These are phyloP conservation scores for Protonibea diacanthus DNA, from an alignment of 2,797 vertebrate species.

Conservation along the genomic window DNA sequence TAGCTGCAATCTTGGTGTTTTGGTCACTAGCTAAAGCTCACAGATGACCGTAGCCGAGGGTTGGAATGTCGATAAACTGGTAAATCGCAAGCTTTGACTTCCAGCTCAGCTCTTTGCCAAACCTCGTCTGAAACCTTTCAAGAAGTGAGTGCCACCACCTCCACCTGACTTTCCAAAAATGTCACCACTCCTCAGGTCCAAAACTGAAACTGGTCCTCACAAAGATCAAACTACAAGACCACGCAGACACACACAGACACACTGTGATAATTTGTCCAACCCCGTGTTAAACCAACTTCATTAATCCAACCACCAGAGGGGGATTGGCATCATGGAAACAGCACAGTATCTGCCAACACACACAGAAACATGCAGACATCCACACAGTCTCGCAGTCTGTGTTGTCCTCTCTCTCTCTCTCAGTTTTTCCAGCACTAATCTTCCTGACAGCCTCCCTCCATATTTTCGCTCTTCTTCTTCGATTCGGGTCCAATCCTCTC, in stretches of 20 bases:
- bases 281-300: slow-evolving; percentile 57
- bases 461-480: slow-evolving; percentile 41
- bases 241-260: not conserved
- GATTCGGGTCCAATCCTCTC: slow-evolving; percentile 45
- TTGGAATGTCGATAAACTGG: too few relatives aligned
- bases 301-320: slow-evolving; percentile 64
- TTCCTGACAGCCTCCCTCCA: slow-evolving; percentile 56
- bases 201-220: slow-evolving; percentile 4
- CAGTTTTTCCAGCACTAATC: slow-evolving; percentile 56
- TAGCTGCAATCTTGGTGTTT: too few relatives aligned
- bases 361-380: slow-evolving; percentile 33
- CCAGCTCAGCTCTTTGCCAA: too few relatives aligned
- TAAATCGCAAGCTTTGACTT: too few relatives aligned
- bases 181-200: too few relatives aligned
- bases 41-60: too few relatives aligned
- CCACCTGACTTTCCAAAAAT: too few relatives aligned
- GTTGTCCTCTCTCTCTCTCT: slow-evolving; percentile 10
- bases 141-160: not conserved
- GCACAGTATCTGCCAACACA: slow-evolving; percentile 46
- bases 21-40: too few relatives aligned
- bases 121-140: not conserved
- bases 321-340: slow-evolving; percentile 50
- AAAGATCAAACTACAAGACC: not conserved
- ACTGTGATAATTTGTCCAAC: slow-evolving; percentile 35
- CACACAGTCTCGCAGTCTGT: slow-evolving; percentile 3